A percentile compares a stretch with the other conserved stretches of the same genome.
These are phyloP conservation scores for Sarcophaga rosellei DNA, from an alignment of 2,888 invertebrate genomes.

Conservation along the genomic window DNA sequence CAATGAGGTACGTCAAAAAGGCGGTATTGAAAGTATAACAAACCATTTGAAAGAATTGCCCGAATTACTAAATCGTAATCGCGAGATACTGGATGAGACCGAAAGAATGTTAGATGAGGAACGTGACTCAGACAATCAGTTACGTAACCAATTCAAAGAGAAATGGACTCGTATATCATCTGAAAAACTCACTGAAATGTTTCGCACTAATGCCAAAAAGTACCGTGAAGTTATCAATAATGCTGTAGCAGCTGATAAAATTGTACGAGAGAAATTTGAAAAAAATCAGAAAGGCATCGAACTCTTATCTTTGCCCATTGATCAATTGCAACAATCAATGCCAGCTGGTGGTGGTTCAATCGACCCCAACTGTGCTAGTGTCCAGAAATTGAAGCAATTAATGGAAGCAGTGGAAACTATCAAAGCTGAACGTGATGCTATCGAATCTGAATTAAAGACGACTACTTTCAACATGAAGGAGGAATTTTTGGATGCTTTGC, in stretches of 20 bases:
- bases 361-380: constrained; percentile 84
- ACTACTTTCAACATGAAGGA: constrained; percentile 91
- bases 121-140: constrained; percentile 92
- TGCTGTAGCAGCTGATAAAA: constrained; percentile 90
- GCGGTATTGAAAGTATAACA: constrained; percentile 89
- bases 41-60: constrained; percentile 93
- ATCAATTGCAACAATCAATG: constrained; percentile 86
- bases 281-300: constrained; percentile 89
- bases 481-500: constrained; percentile 88
- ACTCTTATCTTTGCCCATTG: constrained; percentile 89
- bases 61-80: constrained; percentile 93
- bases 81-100: constrained; percentile 96
- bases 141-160: constrained; percentile 94
- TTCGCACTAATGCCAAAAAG: constrained; percentile 93
- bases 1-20: constrained; percentile 87
- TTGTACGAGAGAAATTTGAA: constrained; percentile 93
- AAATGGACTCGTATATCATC: constrained; percentile 96
- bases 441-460: constrained; percentile 93
- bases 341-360: constrained; percentile 85
- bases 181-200: constrained; percentile 92
- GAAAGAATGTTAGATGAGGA: constrained; percentile 95
- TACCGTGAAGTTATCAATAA: constrained; percentile 96
- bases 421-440: constrained; percentile 93
- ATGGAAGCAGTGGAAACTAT: constrained; percentile 92
- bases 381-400: constrained; percentile 86